Evolutionary conservation across 2,888 invertebrate genomes (phyloP).

Genomic region (Azorinus chamasolen): DNA sequence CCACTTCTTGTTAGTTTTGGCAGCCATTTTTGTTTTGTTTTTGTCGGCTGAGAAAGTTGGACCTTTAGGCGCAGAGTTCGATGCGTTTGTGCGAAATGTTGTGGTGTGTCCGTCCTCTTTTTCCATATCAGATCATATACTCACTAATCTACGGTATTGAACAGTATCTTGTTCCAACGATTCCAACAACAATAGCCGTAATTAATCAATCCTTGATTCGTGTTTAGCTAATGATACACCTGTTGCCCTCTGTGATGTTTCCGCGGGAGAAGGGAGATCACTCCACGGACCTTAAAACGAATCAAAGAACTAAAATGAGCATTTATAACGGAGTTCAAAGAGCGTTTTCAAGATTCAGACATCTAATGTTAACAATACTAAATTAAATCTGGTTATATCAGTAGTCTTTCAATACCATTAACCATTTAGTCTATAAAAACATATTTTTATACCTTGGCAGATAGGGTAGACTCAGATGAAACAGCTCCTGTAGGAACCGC

Average conservation of each 20-base stretch:
- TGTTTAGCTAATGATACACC: slow-evolving; percentile 28
- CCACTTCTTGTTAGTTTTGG: slow-evolving; percentile 90
- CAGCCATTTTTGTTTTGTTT: slow-evolving; percentile 83
- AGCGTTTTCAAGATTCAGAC: too few species aligned
- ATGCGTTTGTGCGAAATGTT: slow-evolving; percentile 72
- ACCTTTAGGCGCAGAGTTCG: slow-evolving; percentile 65
- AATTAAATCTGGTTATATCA: too few species aligned
- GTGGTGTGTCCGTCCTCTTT: slow-evolving; percentile 74
- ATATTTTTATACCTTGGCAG: too few species aligned
- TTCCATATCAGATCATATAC: slow-evolving; percentile 66
- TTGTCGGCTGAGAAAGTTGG: slow-evolving; percentile 78
- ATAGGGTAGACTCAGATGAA: too few species aligned
- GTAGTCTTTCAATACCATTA: too few species aligned
- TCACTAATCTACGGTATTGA: background rate
- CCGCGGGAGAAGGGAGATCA: slow-evolving; percentile 57
- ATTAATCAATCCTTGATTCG: background rate
- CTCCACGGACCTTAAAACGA: slow-evolving; percentile 15
- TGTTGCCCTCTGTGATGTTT: slow-evolving; percentile 51
- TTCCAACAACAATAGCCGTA: too few species aligned
- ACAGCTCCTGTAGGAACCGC: too few species aligned
- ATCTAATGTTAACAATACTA: too few species aligned
- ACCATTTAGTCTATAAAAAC: too few species aligned
- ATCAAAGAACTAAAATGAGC: too few species aligned
- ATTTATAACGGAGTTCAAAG: too few species aligned
- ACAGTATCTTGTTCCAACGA: too few species aligned